phyloP scores from a whole-genome alignment of 2,113 vertebrate species.

The Takifugu bimaculatus region DNA sequence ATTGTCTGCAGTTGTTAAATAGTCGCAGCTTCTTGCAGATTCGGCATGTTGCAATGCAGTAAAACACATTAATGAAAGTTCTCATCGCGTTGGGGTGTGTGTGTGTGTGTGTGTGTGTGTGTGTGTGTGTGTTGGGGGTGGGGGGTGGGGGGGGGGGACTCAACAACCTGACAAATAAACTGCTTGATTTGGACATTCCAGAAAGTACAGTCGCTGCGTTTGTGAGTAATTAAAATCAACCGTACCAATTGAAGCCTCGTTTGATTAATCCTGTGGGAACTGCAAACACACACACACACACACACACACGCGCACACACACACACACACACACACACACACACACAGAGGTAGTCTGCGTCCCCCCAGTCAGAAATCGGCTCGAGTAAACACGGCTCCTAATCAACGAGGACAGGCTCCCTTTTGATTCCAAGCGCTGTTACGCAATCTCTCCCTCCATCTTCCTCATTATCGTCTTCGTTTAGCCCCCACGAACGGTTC shows the following conservation, averaged over 20 bases:
- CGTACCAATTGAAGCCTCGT: not conserved
- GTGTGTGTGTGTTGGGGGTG: too few relatives aligned
- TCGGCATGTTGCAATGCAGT: too few relatives aligned
- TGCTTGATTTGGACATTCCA: not conserved
- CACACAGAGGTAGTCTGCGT: conserved; percentile 1
- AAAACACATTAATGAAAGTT: not conserved
- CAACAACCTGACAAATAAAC: not conserved
- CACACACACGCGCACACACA: not conserved
- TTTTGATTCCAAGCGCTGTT: conserved; percentile 55
- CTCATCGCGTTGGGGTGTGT: not conserved
- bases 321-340: not conserved
- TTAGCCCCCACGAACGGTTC: conserved; percentile 39
- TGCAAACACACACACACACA: too few relatives aligned
- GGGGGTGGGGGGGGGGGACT: too few relatives aligned
- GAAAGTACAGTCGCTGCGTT: not conserved
- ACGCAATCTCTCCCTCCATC: conserved; percentile 47
- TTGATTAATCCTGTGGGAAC: too few relatives aligned
- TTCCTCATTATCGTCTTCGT: conserved; percentile 51
- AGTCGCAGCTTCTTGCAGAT: too few relatives aligned
- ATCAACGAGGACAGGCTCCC: conserved; percentile 42
- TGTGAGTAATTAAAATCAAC: not conserved
- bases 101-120: too few relatives aligned
- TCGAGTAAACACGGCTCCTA: conserved; percentile 33
- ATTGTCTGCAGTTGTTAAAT: too few relatives aligned
- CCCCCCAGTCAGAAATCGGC: conserved; percentile 22